phyloP scores from a whole-genome alignment of 2,888 invertebrate species.

The Ichneumon xanthorius region DNA sequence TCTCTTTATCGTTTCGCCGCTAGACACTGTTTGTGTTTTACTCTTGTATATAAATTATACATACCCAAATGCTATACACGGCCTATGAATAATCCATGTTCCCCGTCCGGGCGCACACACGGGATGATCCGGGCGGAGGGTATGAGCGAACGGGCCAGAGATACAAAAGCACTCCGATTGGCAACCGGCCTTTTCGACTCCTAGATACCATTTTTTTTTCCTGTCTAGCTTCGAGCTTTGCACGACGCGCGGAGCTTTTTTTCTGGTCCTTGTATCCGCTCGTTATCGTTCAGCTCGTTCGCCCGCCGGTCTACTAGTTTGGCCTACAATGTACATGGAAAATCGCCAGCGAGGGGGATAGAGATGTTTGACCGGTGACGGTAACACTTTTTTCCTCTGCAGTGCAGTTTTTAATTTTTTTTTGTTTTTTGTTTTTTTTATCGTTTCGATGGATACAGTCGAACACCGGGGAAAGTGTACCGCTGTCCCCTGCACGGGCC shows the following conservation, averaged over 20 bases:
- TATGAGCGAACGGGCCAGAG: slow-evolving; percentile 8
- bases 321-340: slow-evolving; percentile 24
- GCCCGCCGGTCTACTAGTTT: slow-evolving; percentile 22
- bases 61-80: no score
- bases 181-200: slow-evolving; percentile 43
- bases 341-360: slow-evolving; percentile 24
- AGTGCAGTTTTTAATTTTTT: slow-evolving; percentile 50
- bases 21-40: background rate
- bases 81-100: background rate
- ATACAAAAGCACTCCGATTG: slow-evolving; percentile 49
- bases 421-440: slow-evolving; percentile 51
- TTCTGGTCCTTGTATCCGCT: slow-evolving; percentile 52
- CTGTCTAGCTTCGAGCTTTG: slow-evolving; percentile 46
- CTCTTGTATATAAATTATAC: background rate
- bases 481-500: slow-evolving; percentile 1
- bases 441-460: slow-evolving; percentile 50
- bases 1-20: background rate
- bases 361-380: slow-evolving; percentile 41
- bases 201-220: slow-evolving; percentile 48
- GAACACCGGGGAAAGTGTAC: slow-evolving; percentile 32
- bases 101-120: slow-evolving; percentile 2
- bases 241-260: slow-evolving; percentile 57
- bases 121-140: slow-evolving; percentile 14
- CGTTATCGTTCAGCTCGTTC: slow-evolving; percentile 58
- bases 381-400: slow-evolving; percentile 53